Base-by-base conservation (phyloP, 1,140 invertebrate genomes). In the Pristionchus pacificus region DNA sequence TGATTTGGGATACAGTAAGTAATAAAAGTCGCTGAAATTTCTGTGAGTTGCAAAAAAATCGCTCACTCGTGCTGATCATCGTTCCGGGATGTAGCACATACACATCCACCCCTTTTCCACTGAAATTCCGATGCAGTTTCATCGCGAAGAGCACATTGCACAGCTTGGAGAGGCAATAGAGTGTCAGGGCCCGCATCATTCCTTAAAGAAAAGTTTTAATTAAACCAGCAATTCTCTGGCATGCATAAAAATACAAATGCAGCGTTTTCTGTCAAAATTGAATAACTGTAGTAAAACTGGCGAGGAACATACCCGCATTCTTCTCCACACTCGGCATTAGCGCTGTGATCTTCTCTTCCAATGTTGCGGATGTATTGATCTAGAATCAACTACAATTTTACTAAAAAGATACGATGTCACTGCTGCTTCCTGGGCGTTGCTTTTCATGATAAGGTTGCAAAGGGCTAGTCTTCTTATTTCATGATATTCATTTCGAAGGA, bases 41-140 rank as follows among this genome's bases (percentile, higher is more conserved):
- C n/a, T n/a, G 29, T 24, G 55, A 1, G 0, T 19, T 1, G 19
- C 15, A 32, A 27, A 15, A 30, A 55, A 2, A 65, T 15, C 1
- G 10, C 28, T 2, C 32, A 65, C 70, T 58, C 1, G 71, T 73
- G 31, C 60, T 66, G 49, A 73, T 73, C 65, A 73, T 68, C 84
- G 95, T 96, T 25, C 94, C 94, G 29, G 94, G 94, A 87, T 97
- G 94, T 19, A 95, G 84, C 25, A 90, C 89, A 84, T 92, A 91
- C 1, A 91, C 89, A 30, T 86, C 88, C n/a, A 96, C 88, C 1
- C 89, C 89, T 77, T 88, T 88, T 49, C 38, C 38, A 61, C 88
- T 88, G 88, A 91, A 90, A 72, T 89, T 88, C 82, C 88, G 88
- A 70, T 91, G 88, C 15, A 93, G 82, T 83, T 91, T 91, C 78